phyloP scores from a whole-genome alignment of 2,888 invertebrate genomes.

The Kuschelorhynchus macadamiae region DNA sequence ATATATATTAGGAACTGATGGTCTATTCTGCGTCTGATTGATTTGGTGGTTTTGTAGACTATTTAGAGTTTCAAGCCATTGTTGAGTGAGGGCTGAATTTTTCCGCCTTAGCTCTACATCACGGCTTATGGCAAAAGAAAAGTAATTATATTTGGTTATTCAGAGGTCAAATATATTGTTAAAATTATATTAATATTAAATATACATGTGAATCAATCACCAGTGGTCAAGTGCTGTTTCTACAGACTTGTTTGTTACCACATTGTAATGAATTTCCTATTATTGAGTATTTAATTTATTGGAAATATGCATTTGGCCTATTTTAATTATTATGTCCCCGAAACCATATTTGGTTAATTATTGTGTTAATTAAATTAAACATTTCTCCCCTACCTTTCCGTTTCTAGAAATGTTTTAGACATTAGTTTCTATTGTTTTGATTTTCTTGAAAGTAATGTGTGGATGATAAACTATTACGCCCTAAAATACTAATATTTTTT shows the following conservation, averaged over 20 bases:
- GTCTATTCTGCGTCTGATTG: conserved; percentile 27
- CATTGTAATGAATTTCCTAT: too few species aligned
- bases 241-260: too few species aligned
- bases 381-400: conserved; percentile 19
- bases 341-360: conserved; percentile 7
- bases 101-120: conserved; percentile 30
- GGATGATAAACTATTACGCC: background rate
- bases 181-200: too few species aligned
- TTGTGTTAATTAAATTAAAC: background rate
- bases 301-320: too few species aligned
- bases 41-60: conserved; percentile 37
- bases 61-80: conserved; percentile 44
- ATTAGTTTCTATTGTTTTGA: too few species aligned
- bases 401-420: background rate
- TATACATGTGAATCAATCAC: too few species aligned
- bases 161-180: too few species aligned
- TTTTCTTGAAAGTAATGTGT: background rate
- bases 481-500: background rate
- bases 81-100: conserved; percentile 38
- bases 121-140: conserved; percentile 9
- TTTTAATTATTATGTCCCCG: background rate
- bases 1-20: conserved; percentile 37
- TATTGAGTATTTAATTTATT: too few species aligned
- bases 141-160: background rate
- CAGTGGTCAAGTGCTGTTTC: too few species aligned